Evolutionary conservation across 2,888 invertebrate genomes (phyloP), one percentile per base, ranked within the genome.

Genomic region (Danaus chrysippus): DNA sequence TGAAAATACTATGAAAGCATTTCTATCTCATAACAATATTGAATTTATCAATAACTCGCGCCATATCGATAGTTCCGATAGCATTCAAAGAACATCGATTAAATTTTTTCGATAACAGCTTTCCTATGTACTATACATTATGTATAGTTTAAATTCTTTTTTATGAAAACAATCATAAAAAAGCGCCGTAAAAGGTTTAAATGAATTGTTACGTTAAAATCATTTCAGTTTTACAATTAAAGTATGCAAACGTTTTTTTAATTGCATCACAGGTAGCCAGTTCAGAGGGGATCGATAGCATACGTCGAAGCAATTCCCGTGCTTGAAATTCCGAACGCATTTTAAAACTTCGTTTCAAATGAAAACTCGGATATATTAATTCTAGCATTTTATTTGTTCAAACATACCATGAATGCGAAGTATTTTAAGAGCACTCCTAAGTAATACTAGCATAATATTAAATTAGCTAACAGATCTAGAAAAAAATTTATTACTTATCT

Each of bases 341-440:
- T 70, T 71, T 68, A 67, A 67, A 68, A 65, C 59, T 65, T 64
- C 66, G 59, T 62, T 64, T 68, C 56, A 63, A 66, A 69, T 67
- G 64, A 61, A 71, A 66, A 65, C 58, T 61, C 61, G 52, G 56
- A 57, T 53, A 63, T 60, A 57, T 65, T 64, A 69, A 68, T 67
- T 61, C 58, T 46, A n/a, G 1, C 13, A n/a, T 49, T 49, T 49
- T 49, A 49, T 49, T 49, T 49, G 49, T 17, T 11, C 56, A 61
- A 57, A 66, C 57, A 63, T 54, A 57, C 61, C 57, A 63, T 58
- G 56, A 56, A 34, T 44, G 66, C 60, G 63, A 62, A 65, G 63
- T 58, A 63, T 56, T 61, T 56, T 65, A 62, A 46, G 6, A 34
- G 61, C 52, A 61, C 56, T 61, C 56, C 42, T 52, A 43, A 66